Evolutionary conservation across 2,113 vertebrate species (phyloP), one percentile per base, ranked within the genome.

Genomic region (Cettia cetti): DNA sequence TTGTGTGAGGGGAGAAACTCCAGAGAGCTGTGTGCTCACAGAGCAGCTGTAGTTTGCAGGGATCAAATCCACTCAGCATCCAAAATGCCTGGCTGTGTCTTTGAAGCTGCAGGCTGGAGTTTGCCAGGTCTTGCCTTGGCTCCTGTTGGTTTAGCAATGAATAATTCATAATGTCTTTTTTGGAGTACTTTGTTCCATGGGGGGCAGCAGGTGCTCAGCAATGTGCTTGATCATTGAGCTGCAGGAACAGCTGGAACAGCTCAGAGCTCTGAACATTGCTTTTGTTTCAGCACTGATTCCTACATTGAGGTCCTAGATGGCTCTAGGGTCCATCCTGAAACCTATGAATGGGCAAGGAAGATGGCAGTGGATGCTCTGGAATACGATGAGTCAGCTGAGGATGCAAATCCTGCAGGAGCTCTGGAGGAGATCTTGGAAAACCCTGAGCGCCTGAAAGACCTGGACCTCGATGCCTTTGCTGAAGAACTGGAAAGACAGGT

Each of bases 401-500:
- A 99, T n/a, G 99, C 99, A 40, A 99, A 99, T 96, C 99, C 99
- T 2, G 99, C 99, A 2, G 99, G 99, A 75, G 99, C 99, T 22
- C 97, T 99, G 27, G 99, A 99, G 94, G 99, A 99, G 96, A 99
- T 99, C 92, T 95, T 99, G 64, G 99, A 99, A 97, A 99, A 99
- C 89, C 99, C 99, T 0, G 99, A 99, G 76, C 98, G 99, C 39
- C 98, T 99, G 54, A 99, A 99, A 89, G 99, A 99, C 94, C 98
- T 99, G 86, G 99, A 99, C 70, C 97, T 99, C 0, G 99, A 99
- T 88, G 99, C 99, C 52, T 99, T 99, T 94, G 99, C 99, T 47
- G 99, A 99, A 90, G 99, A 99, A 94, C 98, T 99, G 71, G 99
- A 99, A 94, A 99, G 99, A 98, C 99, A 99, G 99, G 99, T 99